Conservation (phyloP, 2,113 vertebrate species). For the Gorilla gorilla region DNA sequence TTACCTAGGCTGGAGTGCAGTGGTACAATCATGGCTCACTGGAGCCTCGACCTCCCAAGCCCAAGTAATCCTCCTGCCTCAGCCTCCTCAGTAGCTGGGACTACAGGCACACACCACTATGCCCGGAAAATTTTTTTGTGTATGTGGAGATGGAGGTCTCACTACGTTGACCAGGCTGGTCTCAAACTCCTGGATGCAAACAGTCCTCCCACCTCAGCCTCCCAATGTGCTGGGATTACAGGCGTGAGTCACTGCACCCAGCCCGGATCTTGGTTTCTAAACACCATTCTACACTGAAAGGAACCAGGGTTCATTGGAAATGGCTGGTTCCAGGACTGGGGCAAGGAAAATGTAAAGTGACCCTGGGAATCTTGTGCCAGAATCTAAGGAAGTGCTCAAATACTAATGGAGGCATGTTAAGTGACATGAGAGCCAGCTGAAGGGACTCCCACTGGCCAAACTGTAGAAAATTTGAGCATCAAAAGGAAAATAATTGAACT, state of each 20-base stretch:
- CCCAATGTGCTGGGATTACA: neutral
- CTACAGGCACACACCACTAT: neutral
- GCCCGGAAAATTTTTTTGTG: neutral
- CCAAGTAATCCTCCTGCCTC: too few species aligned
- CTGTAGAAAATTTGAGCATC: conserved; percentile 16
- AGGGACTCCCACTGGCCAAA: neutral
- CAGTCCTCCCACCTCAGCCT: neutral
- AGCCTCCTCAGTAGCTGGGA: neutral
- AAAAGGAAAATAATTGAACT: neutral
- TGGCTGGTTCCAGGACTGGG: neutral
- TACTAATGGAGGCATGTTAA: neutral
- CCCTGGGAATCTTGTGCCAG: neutral
- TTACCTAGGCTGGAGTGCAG: too few species aligned
- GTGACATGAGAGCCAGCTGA: neutral
- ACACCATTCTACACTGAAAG: neutral
- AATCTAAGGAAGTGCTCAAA: conserved; percentile 4
- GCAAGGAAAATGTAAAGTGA: neutral
- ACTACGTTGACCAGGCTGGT: neutral
- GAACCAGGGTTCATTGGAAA: neutral
- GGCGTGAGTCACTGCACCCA: neutral
- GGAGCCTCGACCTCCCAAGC: too few species aligned
- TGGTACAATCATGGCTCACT: too few species aligned
- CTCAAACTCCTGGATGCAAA: neutral
- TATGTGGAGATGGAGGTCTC: neutral
- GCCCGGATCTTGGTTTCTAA: neutral